Evolutionary conservation across 1,140 invertebrate species (phyloP), one percentile per base, ranked within the genome.

Genomic region (Aphelenchoides avenae): DNA sequence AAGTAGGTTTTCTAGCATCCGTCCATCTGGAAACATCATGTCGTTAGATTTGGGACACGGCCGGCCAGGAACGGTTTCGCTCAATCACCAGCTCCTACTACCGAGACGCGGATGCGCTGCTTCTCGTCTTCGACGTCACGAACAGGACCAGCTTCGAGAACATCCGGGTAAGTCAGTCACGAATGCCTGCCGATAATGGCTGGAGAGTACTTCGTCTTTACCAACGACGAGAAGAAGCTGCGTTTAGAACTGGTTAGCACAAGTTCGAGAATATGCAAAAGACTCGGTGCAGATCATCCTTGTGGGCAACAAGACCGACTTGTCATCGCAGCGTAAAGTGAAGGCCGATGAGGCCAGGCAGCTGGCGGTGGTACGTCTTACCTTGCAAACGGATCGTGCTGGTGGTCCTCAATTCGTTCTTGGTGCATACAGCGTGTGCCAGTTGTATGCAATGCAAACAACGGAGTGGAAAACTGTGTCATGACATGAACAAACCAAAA

Each of bases 51-150:
- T 96, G 91, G 91, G 92, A 97, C 77, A 94, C 90, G 33, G 91
- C 90, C 13, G 91, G 93, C 0, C 93, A 97, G 78, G 92, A 97
- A 79, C 36, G 91, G 67, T 98, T 98, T 80, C 84, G 93, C 57
- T 95, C 92, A 4, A 93, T 95, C 61, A 97, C 93, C 6, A 90
- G 95, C 79, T 93, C 90, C 78, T 97, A 97, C 80, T 97, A 97
- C 79, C 82, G 92, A 73, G 93, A 91, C 61, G 93, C 92, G 29
- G 91, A 97, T 82, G 92, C 91, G 29, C 83, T 97, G 37, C 94
- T 97, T 64, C 82, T 97, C 61, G 91, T 96, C 18, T 97, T 94
- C 80, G 93, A 97, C 80, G 92, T 97, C 68, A 91, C 89, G 72
- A 92, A 89, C 78, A 90, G 95, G 77, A 89, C 89, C 36, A 93